Conservation (phyloP, 2,888 invertebrate genomes). For the Dolomedes plantarius region DNA sequence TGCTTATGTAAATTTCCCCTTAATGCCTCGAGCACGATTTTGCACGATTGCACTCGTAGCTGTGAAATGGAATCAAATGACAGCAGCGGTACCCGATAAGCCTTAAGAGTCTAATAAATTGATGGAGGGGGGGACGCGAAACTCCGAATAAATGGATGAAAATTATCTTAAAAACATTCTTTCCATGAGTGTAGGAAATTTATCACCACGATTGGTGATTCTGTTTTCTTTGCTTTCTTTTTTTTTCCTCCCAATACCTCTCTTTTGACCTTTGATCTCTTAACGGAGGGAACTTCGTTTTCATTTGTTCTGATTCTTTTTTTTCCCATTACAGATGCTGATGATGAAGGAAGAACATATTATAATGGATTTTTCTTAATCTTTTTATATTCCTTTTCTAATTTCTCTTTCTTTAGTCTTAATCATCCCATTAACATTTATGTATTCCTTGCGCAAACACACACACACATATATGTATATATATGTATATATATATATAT, state of each 20-base stretch:
- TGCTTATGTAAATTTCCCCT: constrained; percentile 32
- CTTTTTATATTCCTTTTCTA: no score
- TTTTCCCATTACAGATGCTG: not conserved
- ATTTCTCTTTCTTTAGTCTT: no score
- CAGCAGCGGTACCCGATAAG: constrained; percentile 23
- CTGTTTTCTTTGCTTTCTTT: not conserved
- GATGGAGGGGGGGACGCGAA: constrained; percentile 36
- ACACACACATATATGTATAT: no score
- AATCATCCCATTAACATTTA: no score
- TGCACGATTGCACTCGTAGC: constrained; percentile 7
- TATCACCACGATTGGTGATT: constrained; percentile 21
- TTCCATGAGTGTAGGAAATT: constrained; percentile 38
- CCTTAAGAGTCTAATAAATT: constrained; percentile 58
- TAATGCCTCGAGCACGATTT: constrained; percentile 52
- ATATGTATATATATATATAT: no score
- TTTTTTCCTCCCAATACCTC: not conserved
- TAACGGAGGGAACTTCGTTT: not conserved
- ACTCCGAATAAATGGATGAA: constrained; percentile 55
- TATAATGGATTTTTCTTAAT: no score
- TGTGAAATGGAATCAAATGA: constrained; percentile 9
- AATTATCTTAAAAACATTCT: constrained; percentile 61
- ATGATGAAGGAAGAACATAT: not conserved
- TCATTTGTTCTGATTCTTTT: constrained; percentile 10
- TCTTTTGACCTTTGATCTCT: constrained; percentile 15
- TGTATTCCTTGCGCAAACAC: no score